phyloP scores from a whole-genome alignment of 2,113 vertebrate genomes.

The Oryzias celebensis region DNA sequence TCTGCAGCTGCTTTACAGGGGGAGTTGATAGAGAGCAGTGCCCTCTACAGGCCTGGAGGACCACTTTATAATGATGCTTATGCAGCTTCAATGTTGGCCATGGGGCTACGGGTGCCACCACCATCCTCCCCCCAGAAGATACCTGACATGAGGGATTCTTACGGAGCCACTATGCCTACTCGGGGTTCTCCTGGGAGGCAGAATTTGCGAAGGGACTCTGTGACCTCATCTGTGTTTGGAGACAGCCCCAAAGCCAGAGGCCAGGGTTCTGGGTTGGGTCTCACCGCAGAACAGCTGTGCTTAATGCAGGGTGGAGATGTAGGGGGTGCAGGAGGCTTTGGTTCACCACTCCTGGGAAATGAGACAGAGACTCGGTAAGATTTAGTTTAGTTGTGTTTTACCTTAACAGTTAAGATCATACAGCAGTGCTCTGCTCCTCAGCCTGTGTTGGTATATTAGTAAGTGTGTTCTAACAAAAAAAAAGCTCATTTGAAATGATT shows the following conservation, averaged over 20 bases:
- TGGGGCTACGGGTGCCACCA: conserved; percentile 85
- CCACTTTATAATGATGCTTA: conserved; percentile 87
- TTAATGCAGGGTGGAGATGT: conserved; percentile 83
- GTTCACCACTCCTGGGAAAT: conserved; percentile 83
- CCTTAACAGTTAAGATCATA: too few relatives aligned
- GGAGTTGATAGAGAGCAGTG: conserved; percentile 85
- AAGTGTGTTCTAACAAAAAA: too few relatives aligned
- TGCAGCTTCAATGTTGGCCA: conserved; percentile 73
- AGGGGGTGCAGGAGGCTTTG: conserved; percentile 72
- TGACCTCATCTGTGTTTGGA: conserved; percentile 85
- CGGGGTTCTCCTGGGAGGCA: conserved; percentile 92
- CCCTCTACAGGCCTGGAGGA: conserved; percentile 88
- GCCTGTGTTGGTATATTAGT: too few relatives aligned
- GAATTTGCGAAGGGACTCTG: conserved; percentile 89
- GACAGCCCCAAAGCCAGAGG: conserved; percentile 87
- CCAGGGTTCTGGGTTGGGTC: conserved; percentile 70
- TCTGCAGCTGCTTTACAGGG: conserved; percentile 90
- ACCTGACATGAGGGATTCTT: conserved; percentile 83
- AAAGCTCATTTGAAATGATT: too few relatives aligned
- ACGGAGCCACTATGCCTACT: conserved; percentile 82
- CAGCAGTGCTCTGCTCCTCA: too few relatives aligned
- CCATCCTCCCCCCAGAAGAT: conserved; percentile 94
- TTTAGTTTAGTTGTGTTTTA: too few relatives aligned
- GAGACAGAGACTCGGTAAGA: conserved; percentile 89
- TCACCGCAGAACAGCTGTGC: conserved; percentile 83